A percentile compares a stretch with the other conserved stretches of the same genome.
Conservation (phyloP, 1,140 invertebrate genomes). For the Drosophila elegans region DNA sequence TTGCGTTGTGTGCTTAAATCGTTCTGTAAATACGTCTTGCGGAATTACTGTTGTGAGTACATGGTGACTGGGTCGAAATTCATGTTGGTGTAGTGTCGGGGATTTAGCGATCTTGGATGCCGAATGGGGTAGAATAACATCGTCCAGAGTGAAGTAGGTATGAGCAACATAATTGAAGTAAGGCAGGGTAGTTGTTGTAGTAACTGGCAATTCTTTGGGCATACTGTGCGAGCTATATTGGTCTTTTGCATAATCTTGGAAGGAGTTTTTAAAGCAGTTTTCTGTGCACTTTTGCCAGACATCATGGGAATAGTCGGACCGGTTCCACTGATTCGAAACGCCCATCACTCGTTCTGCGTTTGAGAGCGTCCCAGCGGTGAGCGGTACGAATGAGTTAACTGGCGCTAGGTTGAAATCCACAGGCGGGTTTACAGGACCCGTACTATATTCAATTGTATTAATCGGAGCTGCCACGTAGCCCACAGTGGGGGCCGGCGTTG, state of each 20-base stretch:
- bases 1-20: conserved; percentile 2
- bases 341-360: conserved; percentile 17
- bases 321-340: conserved; percentile 21
- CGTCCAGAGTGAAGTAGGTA: conserved; percentile 47
- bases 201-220: conserved; percentile 17
- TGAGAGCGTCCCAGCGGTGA: conserved; percentile 22
- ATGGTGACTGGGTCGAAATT: conserved; percentile 11
- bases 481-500: conserved; percentile 15
- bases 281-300: conserved; percentile 26
- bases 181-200: conserved; percentile 41
- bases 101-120: conserved; percentile 7
- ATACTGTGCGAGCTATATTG: conserved; percentile 13
- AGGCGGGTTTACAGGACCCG: conserved; percentile 5
- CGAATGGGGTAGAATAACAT: conserved; percentile 43
- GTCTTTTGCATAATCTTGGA: conserved; percentile 12
- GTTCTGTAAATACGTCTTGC: conserved; percentile 4
- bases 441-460: conserved; percentile 11
- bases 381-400: conserved; percentile 25
- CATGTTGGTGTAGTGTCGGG: conserved; percentile 2
- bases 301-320: conserved; percentile 8
- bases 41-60: conserved; percentile 28
- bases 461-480: conserved; percentile 18
- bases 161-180: conserved; percentile 48
- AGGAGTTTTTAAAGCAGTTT: conserved; percentile 19
- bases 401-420: conserved; percentile 17